phyloP scores from a whole-genome alignment of 2,113 vertebrate species.

The Piprites chloris region DNA sequence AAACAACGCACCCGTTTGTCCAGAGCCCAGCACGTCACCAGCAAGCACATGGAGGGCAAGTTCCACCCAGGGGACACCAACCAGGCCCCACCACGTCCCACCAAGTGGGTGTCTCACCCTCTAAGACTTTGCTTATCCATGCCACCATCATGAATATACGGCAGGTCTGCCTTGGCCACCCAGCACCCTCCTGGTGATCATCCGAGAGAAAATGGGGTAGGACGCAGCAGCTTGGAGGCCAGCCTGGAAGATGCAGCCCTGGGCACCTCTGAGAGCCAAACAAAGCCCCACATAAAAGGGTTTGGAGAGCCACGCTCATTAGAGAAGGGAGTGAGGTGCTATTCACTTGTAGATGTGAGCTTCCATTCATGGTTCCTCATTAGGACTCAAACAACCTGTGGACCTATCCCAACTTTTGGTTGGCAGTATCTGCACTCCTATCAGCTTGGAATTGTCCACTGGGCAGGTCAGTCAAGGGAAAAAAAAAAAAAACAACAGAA shows the following conservation, averaged over 20 bases:
- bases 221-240: background rate
- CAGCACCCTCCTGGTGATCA: background rate
- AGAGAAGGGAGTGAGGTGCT: constrained; percentile 23
- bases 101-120: background rate
- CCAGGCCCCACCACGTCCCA: background rate
- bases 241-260: background rate
- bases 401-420: constrained; percentile 37
- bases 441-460: background rate
- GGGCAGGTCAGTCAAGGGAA: background rate
- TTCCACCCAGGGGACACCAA: background rate
- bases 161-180: background rate
- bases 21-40: background rate
- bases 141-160: accelerated
- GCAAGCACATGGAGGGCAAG: background rate
- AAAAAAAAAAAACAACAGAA: background rate
- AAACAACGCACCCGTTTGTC: accelerated
- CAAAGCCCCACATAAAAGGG: background rate
- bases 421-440: constrained; percentile 35
- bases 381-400: constrained; percentile 47
- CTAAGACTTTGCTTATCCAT: background rate
- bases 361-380: constrained; percentile 66
- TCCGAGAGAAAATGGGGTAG: background rate
- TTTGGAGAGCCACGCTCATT: background rate
- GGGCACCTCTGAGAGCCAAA: background rate
- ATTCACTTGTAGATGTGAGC: constrained; percentile 11